Evolutionary conservation across 2,113 vertebrate genomes (phyloP).

Genomic region (Casuarius casuarius): DNA sequence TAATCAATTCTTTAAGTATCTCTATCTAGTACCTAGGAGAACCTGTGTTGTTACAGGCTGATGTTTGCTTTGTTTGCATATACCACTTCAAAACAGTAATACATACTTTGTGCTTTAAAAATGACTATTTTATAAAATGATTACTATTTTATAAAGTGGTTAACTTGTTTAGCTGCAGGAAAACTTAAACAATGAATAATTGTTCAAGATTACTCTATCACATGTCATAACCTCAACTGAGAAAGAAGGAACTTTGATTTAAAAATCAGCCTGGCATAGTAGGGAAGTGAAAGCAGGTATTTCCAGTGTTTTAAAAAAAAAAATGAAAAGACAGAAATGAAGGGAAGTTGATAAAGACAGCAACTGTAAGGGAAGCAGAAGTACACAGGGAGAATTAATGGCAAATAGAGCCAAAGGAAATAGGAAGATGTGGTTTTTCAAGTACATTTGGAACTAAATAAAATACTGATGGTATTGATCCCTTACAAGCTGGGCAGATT

Average conservation of each 20-base stretch:
- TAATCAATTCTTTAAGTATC: background rate
- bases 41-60: background rate
- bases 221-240: background rate
- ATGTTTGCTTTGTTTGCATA: background rate
- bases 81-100: background rate
- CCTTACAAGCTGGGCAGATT: accelerated
- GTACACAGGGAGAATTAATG: background rate
- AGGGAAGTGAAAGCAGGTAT: background rate
- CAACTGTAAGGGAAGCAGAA: slow-evolving; percentile 18
- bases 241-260: background rate
- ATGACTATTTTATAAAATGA: background rate
- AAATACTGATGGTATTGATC: background rate
- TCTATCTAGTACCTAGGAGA: background rate
- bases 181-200: background rate
- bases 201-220: background rate
- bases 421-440: slow-evolving; percentile 48
- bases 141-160: background rate
- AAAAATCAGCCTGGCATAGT: background rate
- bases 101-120: background rate
- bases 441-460: slow-evolving; percentile 53
- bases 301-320: background rate
- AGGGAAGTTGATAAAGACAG: background rate
- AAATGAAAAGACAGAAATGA: background rate
- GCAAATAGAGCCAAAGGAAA: slow-evolving; percentile 1
- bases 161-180: background rate